Conservation (phyloP, 2,797 vertebrate genomes). For the Anas georgica region DNA sequence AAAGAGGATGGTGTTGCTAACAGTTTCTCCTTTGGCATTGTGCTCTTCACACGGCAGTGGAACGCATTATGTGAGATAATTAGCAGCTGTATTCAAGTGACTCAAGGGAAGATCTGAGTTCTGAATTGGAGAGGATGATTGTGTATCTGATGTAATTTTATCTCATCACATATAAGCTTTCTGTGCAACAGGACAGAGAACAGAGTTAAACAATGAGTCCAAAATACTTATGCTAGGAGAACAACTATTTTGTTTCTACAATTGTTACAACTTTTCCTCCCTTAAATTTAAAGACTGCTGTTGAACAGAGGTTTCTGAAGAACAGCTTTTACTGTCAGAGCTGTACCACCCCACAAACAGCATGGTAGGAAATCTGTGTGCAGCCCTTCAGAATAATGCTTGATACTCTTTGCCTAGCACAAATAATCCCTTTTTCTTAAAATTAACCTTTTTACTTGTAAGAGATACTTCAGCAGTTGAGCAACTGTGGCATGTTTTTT, state of each 20-base stretch:
- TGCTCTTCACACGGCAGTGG: neutral
- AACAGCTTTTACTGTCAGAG: neutral
- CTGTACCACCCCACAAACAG: neutral
- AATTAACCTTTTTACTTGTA: neutral
- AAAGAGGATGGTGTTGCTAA: neutral
- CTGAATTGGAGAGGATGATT: conserved; percentile 41
- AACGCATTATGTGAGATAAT: conserved; percentile 3
- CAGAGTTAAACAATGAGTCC: neutral
- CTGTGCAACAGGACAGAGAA: neutral
- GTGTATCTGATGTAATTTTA: conserved; percentile 16
- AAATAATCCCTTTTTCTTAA: neutral
- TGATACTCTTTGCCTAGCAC: neutral
- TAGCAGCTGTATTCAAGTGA: conserved; percentile 15
- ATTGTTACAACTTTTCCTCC: neutral
- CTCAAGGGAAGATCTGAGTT: neutral
- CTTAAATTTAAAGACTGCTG: neutral
- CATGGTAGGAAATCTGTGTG: neutral
- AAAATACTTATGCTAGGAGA: conserved; percentile 3
- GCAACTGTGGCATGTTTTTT: neutral
- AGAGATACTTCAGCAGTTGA: neutral
- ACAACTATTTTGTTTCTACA: conserved; percentile 12
- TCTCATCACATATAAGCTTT: neutral
- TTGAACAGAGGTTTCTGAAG: neutral
- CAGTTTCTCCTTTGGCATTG: neutral
- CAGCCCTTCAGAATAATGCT: neutral